A percentile compares a stretch with the other conserved stretches of the same genome.
Evolutionary conservation across 2,888 invertebrate species (phyloP).

Genomic region (Stenichneumon culpator): DNA sequence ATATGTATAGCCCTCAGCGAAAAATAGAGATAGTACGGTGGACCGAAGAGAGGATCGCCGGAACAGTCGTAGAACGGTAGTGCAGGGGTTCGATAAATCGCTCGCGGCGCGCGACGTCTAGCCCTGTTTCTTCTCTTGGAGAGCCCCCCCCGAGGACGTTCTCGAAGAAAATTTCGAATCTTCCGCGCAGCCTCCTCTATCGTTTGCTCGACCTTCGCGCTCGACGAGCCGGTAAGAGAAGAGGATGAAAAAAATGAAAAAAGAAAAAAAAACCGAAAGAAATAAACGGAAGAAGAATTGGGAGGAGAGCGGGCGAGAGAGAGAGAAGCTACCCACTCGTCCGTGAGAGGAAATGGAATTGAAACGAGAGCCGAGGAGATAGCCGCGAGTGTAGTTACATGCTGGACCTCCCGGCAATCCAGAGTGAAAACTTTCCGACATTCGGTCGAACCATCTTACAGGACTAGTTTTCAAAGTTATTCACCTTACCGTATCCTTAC

Average conservation of each 20-base stretch:
- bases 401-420: slow-evolving; percentile 28
- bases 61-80: slow-evolving; percentile 25
- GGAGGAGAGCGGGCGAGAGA: slow-evolving; percentile 25
- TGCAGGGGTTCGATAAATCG: slow-evolving; percentile 58
- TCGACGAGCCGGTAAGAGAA: background rate
- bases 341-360: slow-evolving; percentile 66
- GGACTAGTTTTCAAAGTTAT: slow-evolving; percentile 53
- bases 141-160: slow-evolving; percentile 45
- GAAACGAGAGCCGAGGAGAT: slow-evolving; percentile 58
- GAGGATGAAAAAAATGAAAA: background rate
- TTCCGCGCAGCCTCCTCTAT: slow-evolving; percentile 45
- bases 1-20: slow-evolving; percentile 26
- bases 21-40: slow-evolving; percentile 15
- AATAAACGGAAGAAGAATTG: slow-evolving; percentile 8
- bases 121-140: slow-evolving; percentile 32
- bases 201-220: slow-evolving; percentile 44
- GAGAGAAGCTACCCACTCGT: slow-evolving; percentile 36
- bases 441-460: slow-evolving; percentile 56
- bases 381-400: slow-evolving; percentile 51
- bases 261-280: no score
- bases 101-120: slow-evolving; percentile 62
- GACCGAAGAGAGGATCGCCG: slow-evolving; percentile 16
- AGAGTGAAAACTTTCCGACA: slow-evolving; percentile 65
- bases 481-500: slow-evolving; percentile 39
- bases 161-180: slow-evolving; percentile 59